Base-by-base conservation (phyloP, 2,797 vertebrate genomes). In the Myotis myotis region DNA sequence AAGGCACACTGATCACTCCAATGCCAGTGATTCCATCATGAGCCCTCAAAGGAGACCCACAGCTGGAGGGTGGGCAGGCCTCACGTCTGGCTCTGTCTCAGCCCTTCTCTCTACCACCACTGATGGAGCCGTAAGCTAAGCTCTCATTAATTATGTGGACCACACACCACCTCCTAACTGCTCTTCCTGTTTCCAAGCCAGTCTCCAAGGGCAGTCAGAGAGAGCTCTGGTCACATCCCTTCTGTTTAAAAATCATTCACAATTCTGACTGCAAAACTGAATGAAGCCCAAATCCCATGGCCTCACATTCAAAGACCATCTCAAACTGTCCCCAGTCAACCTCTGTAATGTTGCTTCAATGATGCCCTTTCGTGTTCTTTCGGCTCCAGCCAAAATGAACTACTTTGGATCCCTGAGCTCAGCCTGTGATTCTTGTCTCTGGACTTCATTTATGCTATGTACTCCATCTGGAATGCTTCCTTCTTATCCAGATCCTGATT, bases 211-310 rank as follows among this genome's bases (percentile, higher is more conserved):
- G 30, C 38, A 78, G 55, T 33, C 60, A 82, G 71, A 76, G 44
- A 86, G 93, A 87, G 19, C 36, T 90, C 49, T 88, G 78, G 85
- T 68, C 23, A 20, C 33, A 55, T 44, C 11, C 17, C 23, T 75
- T 94, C 87, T 86, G 47, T 68, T 92, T 64, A 80, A 92, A 95
- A 80, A 66, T n/a, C 41, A 92, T 44, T 96, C 87, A 74, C 44
- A 64, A 66, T 90, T 84, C 33, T 83, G 79, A 83, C 41, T n/a
- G 8, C 20, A 90, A 78, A 88, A 76, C 25, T 25, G 8, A 85
- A 71, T 62, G 74, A 87, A 94, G 51, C 47, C 74, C 44, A 95
- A 79, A 75, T 81, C 66, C 38, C 79, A 71, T 8, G 28, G n/a
- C 64, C 36, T 88, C 22, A 87, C 78, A 82, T 51, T 51, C 16